Percentiles rank a stretch among this genome's conserved stretches.
These are phyloP conservation scores for Sparidentex hasta DNA, from an alignment of 2,797 vertebrate genomes.

Conservation along the genomic window DNA sequence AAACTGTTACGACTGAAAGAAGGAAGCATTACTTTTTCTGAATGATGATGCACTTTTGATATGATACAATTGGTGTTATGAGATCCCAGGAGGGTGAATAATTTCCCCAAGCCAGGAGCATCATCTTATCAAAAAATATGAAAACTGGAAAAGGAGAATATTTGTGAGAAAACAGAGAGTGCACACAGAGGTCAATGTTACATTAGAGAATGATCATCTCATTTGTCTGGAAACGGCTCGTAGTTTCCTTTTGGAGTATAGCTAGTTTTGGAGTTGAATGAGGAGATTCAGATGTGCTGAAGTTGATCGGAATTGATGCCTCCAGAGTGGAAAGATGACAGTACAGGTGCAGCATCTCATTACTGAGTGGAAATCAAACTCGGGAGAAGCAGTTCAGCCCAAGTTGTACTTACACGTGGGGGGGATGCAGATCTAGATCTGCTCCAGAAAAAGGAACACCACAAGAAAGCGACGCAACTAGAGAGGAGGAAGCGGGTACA, in stretches of 20 bases:
- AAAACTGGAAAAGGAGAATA: constrained; percentile 1
- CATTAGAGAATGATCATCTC: constrained; percentile 30
- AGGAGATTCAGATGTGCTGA: constrained; percentile 30
- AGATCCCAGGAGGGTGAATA: neutral
- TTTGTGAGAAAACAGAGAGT: constrained; percentile 23
- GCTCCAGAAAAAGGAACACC: neutral
- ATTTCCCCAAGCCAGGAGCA: constrained; percentile 6
- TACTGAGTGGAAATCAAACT: constrained; percentile 51
- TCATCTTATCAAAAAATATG: constrained; percentile 22
- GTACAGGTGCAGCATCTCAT: constrained; percentile 34
- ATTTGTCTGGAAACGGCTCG: constrained; percentile 22
- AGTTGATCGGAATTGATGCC: constrained; percentile 33
- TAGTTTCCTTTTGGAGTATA: constrained; percentile 3
- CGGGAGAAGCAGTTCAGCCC: constrained; percentile 31
- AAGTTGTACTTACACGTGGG: constrained; percentile 2
- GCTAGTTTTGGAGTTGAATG: constrained; percentile 10
- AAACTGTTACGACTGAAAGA: neutral
- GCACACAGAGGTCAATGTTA: constrained; percentile 12
- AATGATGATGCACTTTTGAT: constrained; percentile 20
- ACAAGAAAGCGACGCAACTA: neutral
- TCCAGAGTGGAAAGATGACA: constrained; percentile 22
- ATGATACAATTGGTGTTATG: neutral
- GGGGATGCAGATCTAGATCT: neutral
- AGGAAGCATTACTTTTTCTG: neutral
- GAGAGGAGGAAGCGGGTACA: neutral